A percentile compares a stretch with the other conserved stretches of the same genome.
phyloP scores from a whole-genome alignment of 2,113 vertebrate species.

The Thinocorus orbignyianus region DNA sequence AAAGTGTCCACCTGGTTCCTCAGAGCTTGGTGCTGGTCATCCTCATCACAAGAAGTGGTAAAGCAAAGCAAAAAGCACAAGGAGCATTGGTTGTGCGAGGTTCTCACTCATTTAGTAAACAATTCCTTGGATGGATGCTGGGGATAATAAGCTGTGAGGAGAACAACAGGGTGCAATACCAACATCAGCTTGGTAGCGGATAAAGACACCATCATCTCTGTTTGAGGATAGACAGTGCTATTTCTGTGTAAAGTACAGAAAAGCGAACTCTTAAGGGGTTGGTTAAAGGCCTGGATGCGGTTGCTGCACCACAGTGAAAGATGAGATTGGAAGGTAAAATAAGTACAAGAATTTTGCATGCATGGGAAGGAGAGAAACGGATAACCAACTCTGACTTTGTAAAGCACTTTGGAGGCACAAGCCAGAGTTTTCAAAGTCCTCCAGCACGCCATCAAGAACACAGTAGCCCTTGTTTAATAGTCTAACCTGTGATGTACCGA shows the following conservation, averaged over 20 bases:
- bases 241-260: not conserved
- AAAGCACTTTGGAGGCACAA: not conserved
- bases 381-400: not conserved
- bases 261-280: not conserved
- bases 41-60: not conserved
- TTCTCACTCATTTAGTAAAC: not conserved
- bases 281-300: not conserved
- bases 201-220: not conserved
- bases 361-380: not conserved
- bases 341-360: not conserved
- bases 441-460: not conserved
- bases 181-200: no score
- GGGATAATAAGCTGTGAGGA: not conserved
- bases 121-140: not conserved
- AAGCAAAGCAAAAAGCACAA: not conserved
- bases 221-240: not conserved
- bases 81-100: not conserved
- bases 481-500: not conserved
- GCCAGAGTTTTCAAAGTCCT: not conserved
- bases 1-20: not conserved
- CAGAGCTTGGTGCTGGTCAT: not conserved
- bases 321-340: not conserved
- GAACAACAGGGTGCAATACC: fast-evolving
- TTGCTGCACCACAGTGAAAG: not conserved
- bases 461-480: not conserved